phyloP scores from a whole-genome alignment of 2,797 vertebrate genomes.

The Champsocephalus esox region DNA sequence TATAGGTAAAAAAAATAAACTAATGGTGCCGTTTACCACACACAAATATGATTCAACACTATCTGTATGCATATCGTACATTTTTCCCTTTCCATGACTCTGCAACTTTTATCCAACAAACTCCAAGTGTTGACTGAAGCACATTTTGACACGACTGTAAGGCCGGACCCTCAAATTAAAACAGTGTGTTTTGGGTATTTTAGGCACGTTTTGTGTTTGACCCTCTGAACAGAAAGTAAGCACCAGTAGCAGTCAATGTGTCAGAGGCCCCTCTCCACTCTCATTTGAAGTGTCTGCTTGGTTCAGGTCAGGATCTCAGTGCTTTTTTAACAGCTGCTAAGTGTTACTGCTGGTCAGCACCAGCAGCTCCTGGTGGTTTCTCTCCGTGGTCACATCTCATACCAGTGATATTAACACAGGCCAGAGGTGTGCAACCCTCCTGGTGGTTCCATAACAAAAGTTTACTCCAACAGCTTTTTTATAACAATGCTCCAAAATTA shows the following conservation, averaged over 20 bases:
- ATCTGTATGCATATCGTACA: conserved; percentile 16
- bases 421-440: conserved; percentile 31
- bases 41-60: conserved; percentile 2
- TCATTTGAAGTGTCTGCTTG: conserved; percentile 57
- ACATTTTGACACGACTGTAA: conserved; percentile 57
- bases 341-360: conserved; percentile 67
- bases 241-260: conserved; percentile 65
- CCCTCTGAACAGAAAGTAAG: conserved; percentile 64
- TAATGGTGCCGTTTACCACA: background rate
- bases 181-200: conserved; percentile 60
- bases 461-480: conserved; percentile 1
- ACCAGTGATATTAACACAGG: conserved; percentile 35
- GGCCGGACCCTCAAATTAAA: conserved; percentile 52
- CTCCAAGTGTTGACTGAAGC: conserved; percentile 42
- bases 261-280: conserved; percentile 12
- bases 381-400: conserved; percentile 35
- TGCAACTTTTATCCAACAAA: conserved; percentile 40
- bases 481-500: background rate
- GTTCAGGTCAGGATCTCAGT: conserved; percentile 61
- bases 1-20: background rate
- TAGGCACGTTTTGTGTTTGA: conserved; percentile 63
- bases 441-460: conserved; percentile 14
- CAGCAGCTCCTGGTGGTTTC: conserved; percentile 50
- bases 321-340: conserved; percentile 69
- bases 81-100: conserved; percentile 16